Conservation (phyloP, 2,797 vertebrate genomes). For the Parauchenoglanis punctatus region DNA sequence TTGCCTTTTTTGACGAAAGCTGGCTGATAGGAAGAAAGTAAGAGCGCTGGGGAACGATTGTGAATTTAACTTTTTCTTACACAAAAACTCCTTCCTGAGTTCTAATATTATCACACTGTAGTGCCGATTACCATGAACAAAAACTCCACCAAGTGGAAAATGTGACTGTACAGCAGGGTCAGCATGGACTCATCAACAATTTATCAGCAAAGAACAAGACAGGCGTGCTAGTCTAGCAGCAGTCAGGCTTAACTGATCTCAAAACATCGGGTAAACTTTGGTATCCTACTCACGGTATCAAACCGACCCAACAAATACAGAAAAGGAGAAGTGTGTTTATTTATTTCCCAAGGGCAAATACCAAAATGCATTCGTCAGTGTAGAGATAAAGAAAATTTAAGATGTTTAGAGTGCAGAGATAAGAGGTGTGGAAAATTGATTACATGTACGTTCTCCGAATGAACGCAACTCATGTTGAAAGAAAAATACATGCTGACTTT, state of each 20-base stretch:
- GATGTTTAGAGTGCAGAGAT: not conserved
- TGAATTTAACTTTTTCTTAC: not conserved
- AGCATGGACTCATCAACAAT: constrained; percentile 3
- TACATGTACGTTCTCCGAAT: not conserved
- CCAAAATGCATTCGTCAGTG: not conserved
- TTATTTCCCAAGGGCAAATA: not conserved
- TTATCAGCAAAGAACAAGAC: constrained; percentile 13
- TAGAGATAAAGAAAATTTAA: not conserved
- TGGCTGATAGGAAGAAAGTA: not conserved
- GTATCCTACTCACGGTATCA: not conserved
- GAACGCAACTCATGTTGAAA: not conserved
- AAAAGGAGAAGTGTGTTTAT: not conserved
- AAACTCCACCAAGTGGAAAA: not conserved
- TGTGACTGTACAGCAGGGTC: not conserved
- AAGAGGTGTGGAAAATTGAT: not conserved
- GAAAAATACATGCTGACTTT: too few species aligned
- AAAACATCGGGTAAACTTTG: not conserved
- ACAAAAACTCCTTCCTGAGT: not conserved
- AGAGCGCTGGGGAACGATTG: not conserved
- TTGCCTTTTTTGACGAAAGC: not conserved
- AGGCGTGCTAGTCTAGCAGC: not conserved
- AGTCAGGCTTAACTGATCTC: not conserved
- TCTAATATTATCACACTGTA: not conserved
- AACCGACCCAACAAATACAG: not conserved
- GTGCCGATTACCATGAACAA: not conserved